A percentile compares a stretch with the other conserved stretches of the same genome.
These are phyloP conservation scores for Mustelus asterias DNA, from an alignment of 2,113 vertebrate genomes.

Conservation along the genomic window DNA sequence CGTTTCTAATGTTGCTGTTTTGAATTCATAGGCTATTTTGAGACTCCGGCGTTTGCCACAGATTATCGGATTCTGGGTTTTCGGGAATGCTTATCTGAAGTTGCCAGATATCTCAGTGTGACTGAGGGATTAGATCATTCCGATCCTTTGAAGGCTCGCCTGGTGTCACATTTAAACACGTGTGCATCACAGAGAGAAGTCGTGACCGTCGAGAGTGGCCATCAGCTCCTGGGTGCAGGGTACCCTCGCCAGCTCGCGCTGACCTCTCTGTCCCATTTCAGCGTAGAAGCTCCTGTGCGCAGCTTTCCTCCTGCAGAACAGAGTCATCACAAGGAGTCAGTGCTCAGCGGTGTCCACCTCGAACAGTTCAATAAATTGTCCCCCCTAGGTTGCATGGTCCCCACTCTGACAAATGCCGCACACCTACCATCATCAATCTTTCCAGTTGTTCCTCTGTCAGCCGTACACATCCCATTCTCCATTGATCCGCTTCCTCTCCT, in stretches of 20 bases:
- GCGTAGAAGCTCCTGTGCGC: not conserved
- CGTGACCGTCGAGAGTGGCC: conserved; percentile 49
- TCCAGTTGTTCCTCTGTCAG: not conserved
- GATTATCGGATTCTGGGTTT: conserved; percentile 90
- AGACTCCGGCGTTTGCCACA: conserved; percentile 75
- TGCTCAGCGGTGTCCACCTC: not conserved
- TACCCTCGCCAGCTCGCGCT: not conserved
- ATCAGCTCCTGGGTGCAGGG: not conserved
- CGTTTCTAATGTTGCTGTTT: not conserved
- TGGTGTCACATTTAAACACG: conserved; percentile 86
- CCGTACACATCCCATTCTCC: not conserved
- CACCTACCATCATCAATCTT: not conserved
- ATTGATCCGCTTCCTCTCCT: not conserved
- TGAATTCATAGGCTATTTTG: conserved; percentile 66
- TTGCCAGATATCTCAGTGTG: conserved; percentile 80
- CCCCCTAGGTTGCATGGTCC: not conserved
- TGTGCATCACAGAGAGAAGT: conserved; percentile 83
- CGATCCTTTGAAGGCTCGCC: conserved; percentile 75
- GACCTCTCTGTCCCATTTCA: not conserved
- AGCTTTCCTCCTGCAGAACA: not conserved
- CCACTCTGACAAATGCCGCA: not conserved
- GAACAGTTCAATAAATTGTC: not conserved
- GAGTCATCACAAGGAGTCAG: not conserved
- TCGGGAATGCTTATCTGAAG: conserved; percentile 85
- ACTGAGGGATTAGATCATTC: conserved; percentile 70